These are phyloP conservation scores for Prietella phreatophila DNA, from an alignment of 2,113 vertebrate genomes.

Conservation along the genomic window DNA sequence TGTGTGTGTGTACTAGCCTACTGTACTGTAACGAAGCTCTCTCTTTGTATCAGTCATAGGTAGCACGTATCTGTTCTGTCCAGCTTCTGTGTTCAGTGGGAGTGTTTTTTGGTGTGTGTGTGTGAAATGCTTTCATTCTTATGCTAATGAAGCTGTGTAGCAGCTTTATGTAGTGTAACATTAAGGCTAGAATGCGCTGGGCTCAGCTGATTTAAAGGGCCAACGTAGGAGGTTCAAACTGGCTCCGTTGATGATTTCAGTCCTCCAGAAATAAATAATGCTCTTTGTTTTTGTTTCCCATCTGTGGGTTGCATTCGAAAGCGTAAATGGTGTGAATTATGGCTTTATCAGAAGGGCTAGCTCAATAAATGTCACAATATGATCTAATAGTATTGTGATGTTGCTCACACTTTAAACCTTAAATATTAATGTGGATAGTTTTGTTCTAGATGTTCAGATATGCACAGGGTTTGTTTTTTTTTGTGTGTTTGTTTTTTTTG, in stretches of 20 bases:
- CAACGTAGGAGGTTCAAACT: slow-evolving; percentile 44
- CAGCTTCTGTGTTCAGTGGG: slow-evolving; percentile 24
- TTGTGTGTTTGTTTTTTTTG: too few relatives aligned
- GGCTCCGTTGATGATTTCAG: slow-evolving; percentile 40
- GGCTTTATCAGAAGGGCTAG: slow-evolving; percentile 40
- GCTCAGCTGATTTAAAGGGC: slow-evolving; percentile 49
- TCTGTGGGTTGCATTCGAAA: not conserved
- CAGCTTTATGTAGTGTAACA: slow-evolving; percentile 5
- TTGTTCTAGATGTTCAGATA: not conserved
- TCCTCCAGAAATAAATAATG: slow-evolving; percentile 32
- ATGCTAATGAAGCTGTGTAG: slow-evolving; percentile 8
- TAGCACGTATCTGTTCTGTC: slow-evolving; percentile 27
- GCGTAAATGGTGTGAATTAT: slow-evolving; percentile 58
- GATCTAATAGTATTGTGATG: not conserved
- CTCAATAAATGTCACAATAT: not conserved
- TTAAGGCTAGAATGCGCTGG: slow-evolving; percentile 51
- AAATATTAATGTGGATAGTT: not conserved
- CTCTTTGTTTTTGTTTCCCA: slow-evolving; percentile 19
- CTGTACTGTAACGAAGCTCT: slow-evolving; percentile 35
- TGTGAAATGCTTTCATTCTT: not conserved
- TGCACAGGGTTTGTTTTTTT: slow-evolving; percentile 8
- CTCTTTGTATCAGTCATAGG: slow-evolving; percentile 53
- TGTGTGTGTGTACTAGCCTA: not conserved
- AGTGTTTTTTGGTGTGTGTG: slow-evolving; percentile 6
- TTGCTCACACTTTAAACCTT: not conserved